These are phyloP conservation scores for Radopholus similis DNA, from an alignment of 1,140 invertebrate genomes.

Conservation along the genomic window DNA sequence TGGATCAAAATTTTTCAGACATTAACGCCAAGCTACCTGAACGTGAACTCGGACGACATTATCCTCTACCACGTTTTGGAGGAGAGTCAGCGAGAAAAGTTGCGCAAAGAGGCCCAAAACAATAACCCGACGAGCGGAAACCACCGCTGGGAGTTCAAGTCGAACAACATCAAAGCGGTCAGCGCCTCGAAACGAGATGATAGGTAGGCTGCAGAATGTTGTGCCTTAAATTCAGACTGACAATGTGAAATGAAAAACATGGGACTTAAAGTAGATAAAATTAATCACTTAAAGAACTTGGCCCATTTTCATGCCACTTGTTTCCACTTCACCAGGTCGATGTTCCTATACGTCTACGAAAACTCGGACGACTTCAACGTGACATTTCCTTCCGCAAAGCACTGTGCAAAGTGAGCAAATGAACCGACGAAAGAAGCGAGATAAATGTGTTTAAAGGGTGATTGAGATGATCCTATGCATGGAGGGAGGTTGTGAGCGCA, in stretches of 20 bases:
- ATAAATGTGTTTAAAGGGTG: constrained; percentile 25
- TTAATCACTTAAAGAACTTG: neutral
- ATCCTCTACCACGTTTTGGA: constrained; percentile 57
- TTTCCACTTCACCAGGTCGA: too few relatives aligned
- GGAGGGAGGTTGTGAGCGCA: constrained; percentile 47
- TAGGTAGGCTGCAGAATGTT: constrained; percentile 60
- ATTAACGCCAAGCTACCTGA: constrained; percentile 57
- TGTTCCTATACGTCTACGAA: constrained; percentile 94
- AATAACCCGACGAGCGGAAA: constrained; percentile 78
- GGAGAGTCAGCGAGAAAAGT: constrained; percentile 64
- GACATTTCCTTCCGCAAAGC: constrained; percentile 82
- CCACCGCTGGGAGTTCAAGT: constrained; percentile 87
- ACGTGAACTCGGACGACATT: constrained; percentile 51
- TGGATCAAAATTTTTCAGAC: too few relatives aligned
- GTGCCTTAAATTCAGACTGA: too few relatives aligned
- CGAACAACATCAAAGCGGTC: constrained; percentile 84
- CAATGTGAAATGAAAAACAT: too few relatives aligned
- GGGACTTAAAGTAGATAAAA: too few relatives aligned
- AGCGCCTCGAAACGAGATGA: constrained; percentile 86
- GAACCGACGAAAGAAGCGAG: neutral
- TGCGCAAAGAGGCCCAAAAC: constrained; percentile 68
- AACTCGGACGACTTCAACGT: constrained; percentile 99
- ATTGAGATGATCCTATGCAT: constrained; percentile 40
- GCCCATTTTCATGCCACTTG: neutral
- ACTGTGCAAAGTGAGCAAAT: constrained; percentile 63